Conservation (phyloP, 2,113 vertebrate species). For the Talpa occidentalis region DNA sequence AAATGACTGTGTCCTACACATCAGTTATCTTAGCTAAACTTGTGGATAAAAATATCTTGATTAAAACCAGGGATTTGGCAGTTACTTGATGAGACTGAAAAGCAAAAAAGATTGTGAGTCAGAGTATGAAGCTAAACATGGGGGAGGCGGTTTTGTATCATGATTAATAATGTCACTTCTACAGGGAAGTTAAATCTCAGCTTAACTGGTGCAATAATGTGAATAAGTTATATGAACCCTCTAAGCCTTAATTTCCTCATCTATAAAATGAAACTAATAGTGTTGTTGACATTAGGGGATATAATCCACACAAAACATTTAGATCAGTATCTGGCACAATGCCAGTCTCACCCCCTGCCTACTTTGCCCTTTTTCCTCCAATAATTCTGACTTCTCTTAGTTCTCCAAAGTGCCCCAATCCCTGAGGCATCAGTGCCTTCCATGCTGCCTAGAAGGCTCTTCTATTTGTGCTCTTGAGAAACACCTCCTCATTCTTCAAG, state of each 20-base stretch:
- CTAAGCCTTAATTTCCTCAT: background rate
- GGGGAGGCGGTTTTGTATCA: background rate
- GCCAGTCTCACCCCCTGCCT: background rate
- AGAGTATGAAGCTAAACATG: background rate
- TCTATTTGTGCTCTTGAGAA: background rate
- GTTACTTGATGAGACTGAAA: conserved; percentile 6
- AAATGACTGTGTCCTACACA: background rate
- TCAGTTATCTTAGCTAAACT: background rate
- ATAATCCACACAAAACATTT: background rate
- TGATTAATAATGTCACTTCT: background rate
- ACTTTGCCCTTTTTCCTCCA: background rate
- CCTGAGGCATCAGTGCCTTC: background rate
- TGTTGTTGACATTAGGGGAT: background rate
- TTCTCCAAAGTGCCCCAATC: background rate
- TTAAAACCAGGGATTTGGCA: conserved; percentile 17
- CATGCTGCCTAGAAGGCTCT: background rate
- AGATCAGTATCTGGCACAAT: background rate
- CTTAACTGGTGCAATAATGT: background rate
- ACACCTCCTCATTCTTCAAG: background rate
- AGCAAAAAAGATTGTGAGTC: background rate
- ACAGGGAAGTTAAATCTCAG: background rate
- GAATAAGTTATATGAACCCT: background rate
- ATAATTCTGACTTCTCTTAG: background rate
- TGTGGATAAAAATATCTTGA: conserved; percentile 14
- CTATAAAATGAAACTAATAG: background rate